Evolutionary conservation across 64 coral and sea anemone genomes (phyloP), one percentile per base, ranked within the genome.

Genomic region (Acropora yongei): DNA sequence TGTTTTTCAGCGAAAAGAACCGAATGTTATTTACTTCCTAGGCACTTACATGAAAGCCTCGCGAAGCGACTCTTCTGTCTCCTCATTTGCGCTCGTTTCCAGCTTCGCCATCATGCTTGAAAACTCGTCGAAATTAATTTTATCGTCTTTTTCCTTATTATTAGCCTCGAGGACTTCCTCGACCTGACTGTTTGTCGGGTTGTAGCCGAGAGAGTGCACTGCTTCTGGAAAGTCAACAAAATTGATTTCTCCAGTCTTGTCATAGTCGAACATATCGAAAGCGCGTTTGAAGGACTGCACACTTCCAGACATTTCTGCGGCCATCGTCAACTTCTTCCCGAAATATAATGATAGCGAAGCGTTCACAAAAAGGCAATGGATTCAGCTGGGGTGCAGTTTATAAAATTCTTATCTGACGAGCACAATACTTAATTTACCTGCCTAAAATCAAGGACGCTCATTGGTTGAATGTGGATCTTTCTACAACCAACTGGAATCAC

Each of bases 121-220:
- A 68, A 97, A 94, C 58, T 97, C 95, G 17, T 72, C 75, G 77
- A 97, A 97, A 44, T 97, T 87, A 39, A 97, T 94, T n/a, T 75
- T 80, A 63, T 85, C 77, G 2, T 97, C 89, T 20, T 93, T 79
- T 44, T 80, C 49, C 63, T 94, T 97, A 13, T 94, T 89, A 82
- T 79, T 87, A 19, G 87, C 88, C 18, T 91, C 72, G 53, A 97
- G 76, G 2, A 94, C 83, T 10, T 72, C 44, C 8, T 60, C 83
- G 46, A 94, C 83, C 57, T 94, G 83, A 20, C 47, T 65, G 48
- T 91, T 79, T 14, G 88, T 97, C 12, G 72, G 88, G 65, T 94
- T 89, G 4, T 60, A 44, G 13, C 95, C 92, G 30, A 86, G 61
- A 40, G 88, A 84, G 44, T 81, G 88, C 41, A 92, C 92, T 14